Percentiles rank a stretch among this genome's conserved stretches.
These are phyloP conservation scores for Plodia interpunctella DNA, from an alignment of 1,140 invertebrate species.

Conservation along the genomic window DNA sequence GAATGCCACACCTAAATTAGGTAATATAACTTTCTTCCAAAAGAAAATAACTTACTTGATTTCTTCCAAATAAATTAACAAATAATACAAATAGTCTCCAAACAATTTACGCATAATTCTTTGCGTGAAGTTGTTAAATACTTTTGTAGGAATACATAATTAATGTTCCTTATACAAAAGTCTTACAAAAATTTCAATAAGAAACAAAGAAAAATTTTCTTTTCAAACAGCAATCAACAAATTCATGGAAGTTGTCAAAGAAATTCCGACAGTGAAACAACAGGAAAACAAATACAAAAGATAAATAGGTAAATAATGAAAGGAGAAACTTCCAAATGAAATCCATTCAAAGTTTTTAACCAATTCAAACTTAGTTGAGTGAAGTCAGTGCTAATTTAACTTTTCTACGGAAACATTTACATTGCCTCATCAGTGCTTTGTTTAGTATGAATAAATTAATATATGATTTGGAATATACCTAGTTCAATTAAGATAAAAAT, in stretches of 20 bases:
- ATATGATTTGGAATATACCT: too few relatives aligned
- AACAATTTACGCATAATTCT: too few relatives aligned
- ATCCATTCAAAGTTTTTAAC: conserved; percentile 63
- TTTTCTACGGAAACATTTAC: conserved; percentile 36
- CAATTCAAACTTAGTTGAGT: conserved; percentile 55
- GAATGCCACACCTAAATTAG: too few relatives aligned
- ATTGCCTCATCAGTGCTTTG: conserved; percentile 33
- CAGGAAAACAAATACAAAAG: conserved; percentile 52
- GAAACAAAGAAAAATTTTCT: conserved; percentile 9
- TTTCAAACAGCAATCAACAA: conserved; percentile 32
- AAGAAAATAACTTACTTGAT: too few relatives aligned
- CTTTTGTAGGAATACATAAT: conserved; percentile 8
- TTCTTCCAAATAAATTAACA: background rate
- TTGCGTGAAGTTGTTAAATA: background rate
- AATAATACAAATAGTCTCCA: background rate
- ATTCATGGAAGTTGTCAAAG: conserved; percentile 48
- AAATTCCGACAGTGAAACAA: conserved; percentile 41
- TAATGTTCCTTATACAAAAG: background rate
- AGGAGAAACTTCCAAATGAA: conserved; percentile 61
- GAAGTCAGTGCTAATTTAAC: conserved; percentile 55
- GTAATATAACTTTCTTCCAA: too few relatives aligned
- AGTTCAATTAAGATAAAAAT: too few relatives aligned
- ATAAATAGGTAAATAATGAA: conserved; percentile 68
- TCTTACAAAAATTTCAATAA: background rate
- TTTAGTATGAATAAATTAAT: too few relatives aligned